A percentile compares a stretch with the other conserved stretches of the same genome.
phyloP scores from a whole-genome alignment of 2,113 vertebrate species.

The Hyperopisus bebe region DNA sequence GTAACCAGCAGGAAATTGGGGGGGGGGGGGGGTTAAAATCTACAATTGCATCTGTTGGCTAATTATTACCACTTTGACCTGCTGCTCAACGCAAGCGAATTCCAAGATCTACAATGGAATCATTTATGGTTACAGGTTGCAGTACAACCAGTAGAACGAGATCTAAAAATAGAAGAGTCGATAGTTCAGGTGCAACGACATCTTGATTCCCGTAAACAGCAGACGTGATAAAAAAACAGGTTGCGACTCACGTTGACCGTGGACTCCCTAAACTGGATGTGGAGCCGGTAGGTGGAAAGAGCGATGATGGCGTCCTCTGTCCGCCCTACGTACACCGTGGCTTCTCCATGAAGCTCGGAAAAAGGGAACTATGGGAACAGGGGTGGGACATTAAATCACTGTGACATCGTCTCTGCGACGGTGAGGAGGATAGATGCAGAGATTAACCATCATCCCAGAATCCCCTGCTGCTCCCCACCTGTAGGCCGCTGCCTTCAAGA shows the following conservation, averaged over 20 bases:
- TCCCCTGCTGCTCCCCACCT: slow-evolving; percentile 61
- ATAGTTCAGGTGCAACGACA: not conserved
- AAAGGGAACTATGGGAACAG: slow-evolving; percentile 77
- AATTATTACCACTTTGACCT: not conserved
- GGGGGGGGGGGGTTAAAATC: not conserved
- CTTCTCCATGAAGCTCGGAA: slow-evolving; percentile 90
- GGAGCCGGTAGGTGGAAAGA: slow-evolving; percentile 89
- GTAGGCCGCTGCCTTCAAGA: slow-evolving; percentile 88
- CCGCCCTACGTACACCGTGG: slow-evolving; percentile 83
- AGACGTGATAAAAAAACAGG: not conserved
- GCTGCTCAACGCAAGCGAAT: not conserved
- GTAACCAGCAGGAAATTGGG: not conserved
- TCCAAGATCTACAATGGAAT: not conserved
- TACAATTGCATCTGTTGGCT: not conserved
- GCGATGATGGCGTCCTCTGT: slow-evolving; percentile 92
- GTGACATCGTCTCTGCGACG: not conserved
- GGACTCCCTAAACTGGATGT: slow-evolving; percentile 95
- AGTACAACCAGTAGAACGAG: not conserved
- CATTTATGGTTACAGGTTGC: not conserved
- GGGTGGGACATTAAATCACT: not conserved
- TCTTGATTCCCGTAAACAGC: not conserved
- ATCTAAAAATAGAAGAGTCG: not conserved
- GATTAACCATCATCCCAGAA: not conserved
- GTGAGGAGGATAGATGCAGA: not conserved
- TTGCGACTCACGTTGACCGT: slow-evolving; percentile 78